Base-by-base conservation (phyloP, 2,797 vertebrate genomes). In the Myiotriccus ornatus region DNA sequence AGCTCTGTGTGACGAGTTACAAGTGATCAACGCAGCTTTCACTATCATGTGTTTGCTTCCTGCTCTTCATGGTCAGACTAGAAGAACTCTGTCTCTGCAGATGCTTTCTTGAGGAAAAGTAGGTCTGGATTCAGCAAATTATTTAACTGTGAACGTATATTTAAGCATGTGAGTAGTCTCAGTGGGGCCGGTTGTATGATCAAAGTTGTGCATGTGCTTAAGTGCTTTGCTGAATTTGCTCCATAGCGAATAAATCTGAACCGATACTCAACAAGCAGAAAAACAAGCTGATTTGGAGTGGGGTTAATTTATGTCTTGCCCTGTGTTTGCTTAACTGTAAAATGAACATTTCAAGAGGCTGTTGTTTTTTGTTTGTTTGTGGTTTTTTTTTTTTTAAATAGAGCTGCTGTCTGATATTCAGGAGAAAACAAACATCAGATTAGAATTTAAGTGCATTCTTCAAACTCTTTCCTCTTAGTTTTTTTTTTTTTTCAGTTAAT, bases 401-500 rank as follows among this genome's bases (percentile, higher is more conserved):
- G 57, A 91, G 50, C 75, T 83, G 75, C 62, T 85, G 49, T 78
- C 81, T 94, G 84, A 93, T 92, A 80, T 77, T 89, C 41, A 71
- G 30, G 81, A 91, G 76, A 34, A 91, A 89, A 60, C 47, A 92
- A 92, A 43, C 39, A 81, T 87, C 43, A 87, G 74, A 81, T 91
- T 85, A 81, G 60, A 91, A 91, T 91, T 87, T 80, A 91, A 95
- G 63, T 78, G 57, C 65, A 56, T 94, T 97, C 73, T 93, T 55
- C 49, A 78, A 65, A 53, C 75, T 93, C 65, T 28, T 39, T 77
- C 53, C 55, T 94, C 57, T 62, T 68, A n/a, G 43, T 92, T 94
- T 77, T 81, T 84, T 94, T 68, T 93, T 84, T 37, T 89, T 57
- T 93, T 89, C 70, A 44, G 50, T 94, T 95, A 78, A 74, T 89